These are phyloP conservation scores for Drosophila kepulauana DNA, from an alignment of 1,140 invertebrate species.

Conservation along the genomic window DNA sequence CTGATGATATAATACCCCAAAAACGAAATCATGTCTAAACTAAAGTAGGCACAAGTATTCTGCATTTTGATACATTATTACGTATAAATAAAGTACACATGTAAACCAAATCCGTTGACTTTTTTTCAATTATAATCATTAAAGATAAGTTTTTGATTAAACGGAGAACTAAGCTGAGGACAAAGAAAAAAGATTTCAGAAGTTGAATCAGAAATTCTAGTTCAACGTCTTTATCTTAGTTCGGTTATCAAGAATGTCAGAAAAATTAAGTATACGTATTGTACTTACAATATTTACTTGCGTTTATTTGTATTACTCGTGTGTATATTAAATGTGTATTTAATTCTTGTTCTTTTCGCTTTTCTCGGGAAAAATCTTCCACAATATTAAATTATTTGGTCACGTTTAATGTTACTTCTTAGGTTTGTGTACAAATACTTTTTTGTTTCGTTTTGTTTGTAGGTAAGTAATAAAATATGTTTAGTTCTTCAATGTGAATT, in stretches of 20 bases:
- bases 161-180: too few species aligned
- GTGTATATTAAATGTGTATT: conserved; percentile 61
- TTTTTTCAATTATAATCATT: too few species aligned
- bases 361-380: conserved; percentile 63
- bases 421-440: conserved; percentile 76
- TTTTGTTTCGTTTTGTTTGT: conserved; percentile 31
- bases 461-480: conserved; percentile 81
- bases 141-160: too few species aligned
- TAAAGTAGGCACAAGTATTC: conserved; percentile 39
- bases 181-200: too few species aligned
- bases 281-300: conserved; percentile 33
- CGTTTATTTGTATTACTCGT: conserved; percentile 40
- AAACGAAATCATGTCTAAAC: conserved; percentile 52
- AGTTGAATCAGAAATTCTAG: too few species aligned
- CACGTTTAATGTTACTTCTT: conserved; percentile 76
- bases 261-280: conserved; percentile 32
- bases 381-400: conserved; percentile 81
- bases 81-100: conserved; percentile 75
- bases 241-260: too few species aligned
- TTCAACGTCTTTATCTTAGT: too few species aligned
- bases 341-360: conserved; percentile 55
- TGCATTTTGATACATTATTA: conserved; percentile 69
- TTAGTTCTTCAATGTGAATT: conserved; percentile 46
- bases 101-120: conserved; percentile 46
- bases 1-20: conserved; percentile 34